Conservation (phyloP, 1,140 invertebrate species). For the Hyles euphorbiae region DNA sequence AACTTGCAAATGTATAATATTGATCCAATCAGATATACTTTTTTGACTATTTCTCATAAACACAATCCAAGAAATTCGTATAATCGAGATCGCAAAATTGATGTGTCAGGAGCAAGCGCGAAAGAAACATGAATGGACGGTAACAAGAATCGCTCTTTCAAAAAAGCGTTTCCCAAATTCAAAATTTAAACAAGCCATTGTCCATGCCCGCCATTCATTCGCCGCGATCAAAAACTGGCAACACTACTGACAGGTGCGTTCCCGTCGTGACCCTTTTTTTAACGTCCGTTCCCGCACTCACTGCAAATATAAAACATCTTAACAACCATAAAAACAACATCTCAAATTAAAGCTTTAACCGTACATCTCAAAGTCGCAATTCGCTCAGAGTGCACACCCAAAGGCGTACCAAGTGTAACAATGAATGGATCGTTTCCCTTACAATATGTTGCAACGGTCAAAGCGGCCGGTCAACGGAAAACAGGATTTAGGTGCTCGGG, state of each 20-base stretch:
- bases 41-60: not conserved
- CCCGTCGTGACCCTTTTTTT: slow-evolving; percentile 70
- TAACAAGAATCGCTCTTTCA: not conserved
- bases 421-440: slow-evolving; percentile 72
- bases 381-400: slow-evolving; percentile 15
- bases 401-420: slow-evolving; percentile 50
- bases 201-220: slow-evolving; percentile 56
- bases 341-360: slow-evolving; percentile 11
- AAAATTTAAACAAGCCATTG: slow-evolving; percentile 59
- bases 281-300: slow-evolving; percentile 62
- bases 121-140: slow-evolving; percentile 9
- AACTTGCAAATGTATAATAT: too few species aligned
- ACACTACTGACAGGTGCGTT: slow-evolving; percentile 73
- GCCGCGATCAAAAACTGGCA: slow-evolving; percentile 71
- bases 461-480: slow-evolving; percentile 35
- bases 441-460: slow-evolving; percentile 68
- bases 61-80: not conserved
- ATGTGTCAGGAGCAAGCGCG: not conserved
- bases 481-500: slow-evolving; percentile 28
- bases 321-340: slow-evolving; percentile 16
- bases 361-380: slow-evolving; percentile 25
- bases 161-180: slow-evolving; percentile 44
- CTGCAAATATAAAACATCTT: slow-evolving; percentile 25
- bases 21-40: too few species aligned
- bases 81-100: not conserved